These are phyloP conservation scores for Cyrtorhinus lividipennis DNA, from an alignment of 1,140 invertebrate species.

Conservation along the genomic window DNA sequence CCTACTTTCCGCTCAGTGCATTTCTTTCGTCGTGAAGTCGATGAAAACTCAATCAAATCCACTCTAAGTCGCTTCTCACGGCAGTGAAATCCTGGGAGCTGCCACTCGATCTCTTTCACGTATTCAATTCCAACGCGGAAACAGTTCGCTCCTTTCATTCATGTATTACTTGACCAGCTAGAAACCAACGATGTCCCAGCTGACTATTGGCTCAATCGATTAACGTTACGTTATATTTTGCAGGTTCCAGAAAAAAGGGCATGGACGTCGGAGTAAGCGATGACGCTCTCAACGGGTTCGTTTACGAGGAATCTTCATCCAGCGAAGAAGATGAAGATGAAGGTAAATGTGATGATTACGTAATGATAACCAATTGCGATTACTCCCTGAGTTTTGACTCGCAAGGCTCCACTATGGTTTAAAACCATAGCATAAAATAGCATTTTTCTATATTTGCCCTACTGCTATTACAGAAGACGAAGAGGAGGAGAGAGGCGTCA, in stretches of 20 bases:
- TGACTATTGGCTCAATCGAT: background rate
- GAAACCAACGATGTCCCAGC: background rate
- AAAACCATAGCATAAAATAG: background rate
- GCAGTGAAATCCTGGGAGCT: background rate
- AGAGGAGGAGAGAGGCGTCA: conserved; percentile 22
- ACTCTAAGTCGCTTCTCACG: background rate
- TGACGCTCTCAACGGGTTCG: conserved; percentile 55
- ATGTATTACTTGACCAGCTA: background rate
- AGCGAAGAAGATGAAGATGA: conserved; percentile 43
- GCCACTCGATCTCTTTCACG: background rate
- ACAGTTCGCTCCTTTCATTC: background rate
- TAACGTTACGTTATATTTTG: background rate
- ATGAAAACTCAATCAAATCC: background rate
- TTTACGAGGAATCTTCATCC: conserved; percentile 33
- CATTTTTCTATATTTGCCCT: conserved; percentile 6
- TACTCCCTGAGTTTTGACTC: background rate
- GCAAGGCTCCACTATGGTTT: background rate
- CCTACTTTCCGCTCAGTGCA: too few species aligned
- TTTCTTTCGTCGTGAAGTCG: too few species aligned
- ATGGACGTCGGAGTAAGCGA: conserved; percentile 63
- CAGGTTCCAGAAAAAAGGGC: conserved; percentile 65
- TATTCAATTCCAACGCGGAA: background rate
- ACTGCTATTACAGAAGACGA: conserved; percentile 9
- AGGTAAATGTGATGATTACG: background rate
- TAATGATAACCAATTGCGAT: background rate